Evolutionary conservation across 2,113 vertebrate genomes (phyloP).

Genomic region (Verasper variegatus): DNA sequence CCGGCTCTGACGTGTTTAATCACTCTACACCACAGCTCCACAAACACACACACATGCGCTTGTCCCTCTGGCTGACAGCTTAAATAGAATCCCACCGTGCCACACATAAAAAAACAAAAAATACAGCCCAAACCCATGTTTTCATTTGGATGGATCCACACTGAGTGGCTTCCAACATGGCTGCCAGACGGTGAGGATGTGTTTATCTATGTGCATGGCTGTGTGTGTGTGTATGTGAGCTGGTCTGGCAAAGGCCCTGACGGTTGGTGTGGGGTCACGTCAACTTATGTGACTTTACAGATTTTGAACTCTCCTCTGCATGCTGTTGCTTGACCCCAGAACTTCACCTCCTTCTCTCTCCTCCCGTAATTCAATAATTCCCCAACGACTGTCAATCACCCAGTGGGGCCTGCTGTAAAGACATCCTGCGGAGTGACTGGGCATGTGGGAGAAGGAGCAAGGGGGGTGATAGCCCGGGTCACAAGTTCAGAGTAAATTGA

Average conservation of each 20-base stretch:
- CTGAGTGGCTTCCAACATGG: slow-evolving; percentile 36
- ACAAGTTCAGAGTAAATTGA: slow-evolving; percentile 77
- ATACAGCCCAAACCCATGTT: slow-evolving; percentile 45
- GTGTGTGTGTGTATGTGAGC: neutral
- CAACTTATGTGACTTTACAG: slow-evolving; percentile 62
- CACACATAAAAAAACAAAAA: slow-evolving; percentile 50
- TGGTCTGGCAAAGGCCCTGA: slow-evolving; percentile 25
- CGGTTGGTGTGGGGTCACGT: slow-evolving; percentile 44
- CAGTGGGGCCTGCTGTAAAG: slow-evolving; percentile 60
- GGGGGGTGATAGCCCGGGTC: slow-evolving; percentile 58
- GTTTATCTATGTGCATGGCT: neutral
- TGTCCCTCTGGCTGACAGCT: slow-evolving; percentile 59
- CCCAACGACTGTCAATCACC: slow-evolving; percentile 70
- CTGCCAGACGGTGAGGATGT: slow-evolving; percentile 54
- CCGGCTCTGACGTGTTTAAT: slow-evolving; percentile 72
- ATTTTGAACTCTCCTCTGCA: slow-evolving; percentile 60
- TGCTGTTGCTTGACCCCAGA: slow-evolving; percentile 61
- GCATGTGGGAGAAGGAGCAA: neutral
- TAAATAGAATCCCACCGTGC: slow-evolving; percentile 55
- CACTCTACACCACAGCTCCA: slow-evolving; percentile 59
- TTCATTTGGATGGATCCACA: slow-evolving; percentile 40
- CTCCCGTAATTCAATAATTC: slow-evolving; percentile 46
- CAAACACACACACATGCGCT: slow-evolving; percentile 34
- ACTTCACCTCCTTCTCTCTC: slow-evolving; percentile 38
- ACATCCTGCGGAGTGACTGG: slow-evolving; percentile 46